Percentiles rank a stretch among this genome's conserved stretches.
Conservation (phyloP, 2,797 vertebrate genomes). For the Austrolebias charrua region DNA sequence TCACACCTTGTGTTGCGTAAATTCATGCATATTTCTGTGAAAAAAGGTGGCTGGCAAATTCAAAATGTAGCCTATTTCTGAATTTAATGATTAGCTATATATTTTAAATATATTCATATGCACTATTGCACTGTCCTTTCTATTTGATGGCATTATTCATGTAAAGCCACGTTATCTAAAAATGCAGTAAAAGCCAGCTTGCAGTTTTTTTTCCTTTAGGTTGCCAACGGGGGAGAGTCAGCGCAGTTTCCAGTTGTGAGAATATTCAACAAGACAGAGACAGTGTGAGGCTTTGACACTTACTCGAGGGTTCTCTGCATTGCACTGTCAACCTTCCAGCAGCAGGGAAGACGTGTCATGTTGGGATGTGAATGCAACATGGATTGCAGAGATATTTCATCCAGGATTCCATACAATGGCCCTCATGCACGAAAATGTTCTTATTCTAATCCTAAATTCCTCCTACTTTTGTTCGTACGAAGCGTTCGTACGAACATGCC, state of each 20-base stretch:
- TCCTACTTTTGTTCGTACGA: too few species aligned
- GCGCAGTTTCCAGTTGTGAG: conserved; percentile 13
- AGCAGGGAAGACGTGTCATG: conserved; percentile 34
- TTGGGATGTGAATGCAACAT: conserved; percentile 38
- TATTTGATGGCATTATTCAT: background rate
- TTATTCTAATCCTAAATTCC: too few species aligned
- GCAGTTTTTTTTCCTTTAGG: conserved; percentile 4
- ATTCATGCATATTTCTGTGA: conserved; percentile 4
- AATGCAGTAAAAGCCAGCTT: background rate
- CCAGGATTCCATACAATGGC: conserved; percentile 30
- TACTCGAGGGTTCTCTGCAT: conserved; percentile 24
- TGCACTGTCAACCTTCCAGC: conserved; percentile 38
- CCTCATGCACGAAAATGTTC: too few species aligned
- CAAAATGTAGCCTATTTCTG: background rate
- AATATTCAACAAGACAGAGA: conserved; percentile 40
- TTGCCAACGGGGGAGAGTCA: conserved; percentile 13
- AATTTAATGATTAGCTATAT: background rate
- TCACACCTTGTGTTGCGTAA: background rate
- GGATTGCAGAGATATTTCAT: conserved; percentile 46
- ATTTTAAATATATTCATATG: background rate
- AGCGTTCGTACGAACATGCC: too few species aligned
- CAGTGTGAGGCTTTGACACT: conserved; percentile 31
- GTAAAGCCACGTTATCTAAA: background rate
- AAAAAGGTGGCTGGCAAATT: conserved; percentile 1
- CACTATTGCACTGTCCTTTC: background rate